Evolutionary conservation across 2,113 vertebrate species (phyloP), one percentile per base, ranked within the genome.

Genomic region (Furnarius figulus): DNA sequence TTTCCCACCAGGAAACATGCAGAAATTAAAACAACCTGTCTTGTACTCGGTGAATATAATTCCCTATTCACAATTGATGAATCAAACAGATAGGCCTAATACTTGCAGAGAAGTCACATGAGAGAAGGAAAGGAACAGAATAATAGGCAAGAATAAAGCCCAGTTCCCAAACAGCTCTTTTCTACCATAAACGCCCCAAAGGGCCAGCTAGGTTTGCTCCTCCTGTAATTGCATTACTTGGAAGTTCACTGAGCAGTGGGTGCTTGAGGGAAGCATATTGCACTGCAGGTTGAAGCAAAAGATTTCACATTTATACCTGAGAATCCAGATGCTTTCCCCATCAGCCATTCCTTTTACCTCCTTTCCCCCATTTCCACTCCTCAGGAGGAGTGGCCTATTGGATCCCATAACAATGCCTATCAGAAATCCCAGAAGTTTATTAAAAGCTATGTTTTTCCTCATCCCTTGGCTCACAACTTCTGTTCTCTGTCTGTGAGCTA

Each of bases 1-100:
- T 97, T 97, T 97, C 96, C 94, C 95, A 93, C 80, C 84, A 92
- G 93, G 70, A 95, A 96, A 95, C 13, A 3, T 27, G 42, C 47
- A 80, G 59, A 93, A 96, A 96, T 93, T 95, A 95, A 97, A 97
- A 95, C 94, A 96, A 95, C 91, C 91, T 97, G 89, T 68, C 76
- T 95, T 73, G 65, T 75, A 89, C 83, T 93, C 10, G 1, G 17
- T 84, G 94, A 85, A 89, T 87, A 78, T 52, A 95, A 93, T 87
- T 93, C 94, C 86, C 95, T 89, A 25, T 72, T 86, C 94, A 86
- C 89, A 92, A 68, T 1, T 59, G 83, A 95, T 74, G 92, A 96
- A 90, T 84, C 92, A 95, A 92, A 92, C 55, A 94, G 79, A 90
- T 81, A 95, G 92, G 39, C 76, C 76, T 86, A 93, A 90, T 55